Evolutionary conservation across 2,888 invertebrate species (phyloP).

Genomic region (Drosophila melanosoma): DNA sequence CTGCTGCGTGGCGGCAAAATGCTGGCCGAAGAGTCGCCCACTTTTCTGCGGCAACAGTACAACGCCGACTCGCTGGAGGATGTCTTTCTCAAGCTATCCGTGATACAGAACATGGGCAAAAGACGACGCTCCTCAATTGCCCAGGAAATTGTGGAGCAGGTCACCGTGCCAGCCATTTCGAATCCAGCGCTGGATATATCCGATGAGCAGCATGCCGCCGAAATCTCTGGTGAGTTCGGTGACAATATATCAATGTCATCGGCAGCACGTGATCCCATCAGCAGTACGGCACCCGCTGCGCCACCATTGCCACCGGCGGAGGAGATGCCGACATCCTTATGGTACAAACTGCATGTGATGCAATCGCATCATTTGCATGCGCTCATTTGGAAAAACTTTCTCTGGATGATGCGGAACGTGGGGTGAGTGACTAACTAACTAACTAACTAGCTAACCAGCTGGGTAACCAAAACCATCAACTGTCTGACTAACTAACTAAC

Average conservation of each 20-base stretch:
- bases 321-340: conserved; percentile 86
- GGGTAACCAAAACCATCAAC: conserved; percentile 9
- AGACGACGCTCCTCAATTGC: conserved; percentile 92
- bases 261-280: conserved; percentile 88
- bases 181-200: conserved; percentile 89
- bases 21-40: conserved; percentile 93
- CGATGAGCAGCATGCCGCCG: conserved; percentile 88
- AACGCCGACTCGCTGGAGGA: conserved; percentile 91
- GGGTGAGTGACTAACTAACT: conserved; percentile 86
- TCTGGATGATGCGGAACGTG: conserved; percentile 94
- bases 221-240: conserved; percentile 94
- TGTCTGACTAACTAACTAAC: conserved; percentile 23
- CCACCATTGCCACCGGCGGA: conserved; percentile 90
- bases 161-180: conserved; percentile 88
- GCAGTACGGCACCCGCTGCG: conserved; percentile 86
- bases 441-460: background rate
- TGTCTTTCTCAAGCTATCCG: conserved; percentile 92
- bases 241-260: conserved; percentile 93
- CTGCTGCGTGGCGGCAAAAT: conserved; percentile 93
- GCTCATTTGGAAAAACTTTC: conserved; percentile 94
- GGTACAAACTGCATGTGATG: conserved; percentile 88
- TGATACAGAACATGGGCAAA: conserved; percentile 92
- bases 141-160: conserved; percentile 90
- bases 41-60: conserved; percentile 89
- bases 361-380: conserved; percentile 91